phyloP scores from a whole-genome alignment of 2,113 vertebrate species.

The Zapornia atra region DNA sequence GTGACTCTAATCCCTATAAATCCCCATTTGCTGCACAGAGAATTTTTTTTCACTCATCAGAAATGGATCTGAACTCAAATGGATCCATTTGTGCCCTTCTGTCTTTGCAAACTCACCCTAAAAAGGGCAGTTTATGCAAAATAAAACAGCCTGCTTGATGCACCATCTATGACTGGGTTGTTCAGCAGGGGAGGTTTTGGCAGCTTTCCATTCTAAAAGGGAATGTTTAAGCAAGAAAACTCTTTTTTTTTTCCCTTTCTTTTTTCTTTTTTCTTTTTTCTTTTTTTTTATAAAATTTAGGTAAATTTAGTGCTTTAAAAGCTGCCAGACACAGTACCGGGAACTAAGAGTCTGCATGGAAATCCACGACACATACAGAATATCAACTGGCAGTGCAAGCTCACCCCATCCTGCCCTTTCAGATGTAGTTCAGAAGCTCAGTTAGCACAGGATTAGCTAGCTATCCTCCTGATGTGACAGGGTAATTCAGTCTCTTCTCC shows the following conservation, averaged over 20 bases:
- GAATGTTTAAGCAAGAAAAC: conserved; percentile 21
- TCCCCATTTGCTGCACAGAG: conserved; percentile 40
- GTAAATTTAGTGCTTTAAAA: conserved; percentile 7
- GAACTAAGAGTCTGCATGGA: not conserved
- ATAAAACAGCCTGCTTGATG: not conserved
- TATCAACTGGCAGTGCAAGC: not conserved
- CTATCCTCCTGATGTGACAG: not conserved
- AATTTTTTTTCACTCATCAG: conserved; percentile 5
- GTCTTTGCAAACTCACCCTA: not conserved
- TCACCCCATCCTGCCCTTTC: conserved; percentile 9
- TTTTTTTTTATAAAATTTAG: not conserved
- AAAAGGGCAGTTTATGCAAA: not conserved
- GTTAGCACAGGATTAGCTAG: conserved; percentile 3
- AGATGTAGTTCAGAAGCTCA: conserved; percentile 13
- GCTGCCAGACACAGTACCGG: not conserved
- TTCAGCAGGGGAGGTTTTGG: not conserved
- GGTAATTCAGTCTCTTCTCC: not conserved
- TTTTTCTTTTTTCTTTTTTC: not conserved
- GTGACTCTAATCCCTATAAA: conserved; percentile 50
- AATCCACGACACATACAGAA: not conserved
- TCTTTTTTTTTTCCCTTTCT: not conserved
- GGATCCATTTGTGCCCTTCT: not conserved
- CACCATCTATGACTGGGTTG: not conserved
- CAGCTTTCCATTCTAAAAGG: not conserved
- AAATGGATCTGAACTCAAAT: conserved; percentile 15